Conservation (phyloP, 37 sponge, comb jelly and placozoan genomes). For the Petrosia ficiformis region DNA sequence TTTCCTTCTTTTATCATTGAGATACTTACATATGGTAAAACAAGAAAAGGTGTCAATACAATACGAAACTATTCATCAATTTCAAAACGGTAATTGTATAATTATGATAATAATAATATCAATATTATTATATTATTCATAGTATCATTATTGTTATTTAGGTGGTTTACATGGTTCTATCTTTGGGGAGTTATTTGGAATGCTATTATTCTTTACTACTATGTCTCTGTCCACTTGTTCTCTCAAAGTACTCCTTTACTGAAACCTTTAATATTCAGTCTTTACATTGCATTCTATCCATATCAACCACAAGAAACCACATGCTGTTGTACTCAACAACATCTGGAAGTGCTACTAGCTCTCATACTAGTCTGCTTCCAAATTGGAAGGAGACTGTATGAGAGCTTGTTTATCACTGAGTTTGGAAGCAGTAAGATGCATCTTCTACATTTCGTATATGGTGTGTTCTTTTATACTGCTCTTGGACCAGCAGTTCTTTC, state of each 20-base stretch:
- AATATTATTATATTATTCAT: no score
- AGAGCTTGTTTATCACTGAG: slow-evolving; percentile 60
- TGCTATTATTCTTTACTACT: not conserved
- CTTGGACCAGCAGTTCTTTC: slow-evolving; percentile 39
- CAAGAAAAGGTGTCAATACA: no score
- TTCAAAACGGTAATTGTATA: no score
- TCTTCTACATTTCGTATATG: slow-evolving; percentile 52
- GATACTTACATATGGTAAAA: no score
- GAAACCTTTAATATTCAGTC: no score
- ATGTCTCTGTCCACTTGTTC: no score
- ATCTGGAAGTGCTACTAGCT: slow-evolving; percentile 32
- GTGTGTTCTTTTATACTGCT: slow-evolving; percentile 61
- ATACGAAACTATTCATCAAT: no score
- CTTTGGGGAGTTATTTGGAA: slow-evolving; percentile 62
- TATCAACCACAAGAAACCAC: not conserved
- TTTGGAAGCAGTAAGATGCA: slow-evolving; percentile 66
- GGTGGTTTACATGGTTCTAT: slow-evolving; percentile 79
- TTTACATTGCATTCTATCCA: not conserved
- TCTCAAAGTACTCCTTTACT: slow-evolving; percentile 3
- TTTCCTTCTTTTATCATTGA: no score
- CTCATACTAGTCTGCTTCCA: slow-evolving; percentile 52
- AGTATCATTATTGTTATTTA: no score
- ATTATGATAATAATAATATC: no score
- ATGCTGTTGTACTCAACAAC: not conserved
- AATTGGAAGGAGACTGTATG: slow-evolving; percentile 56